These are phyloP conservation scores for Hydrotaea cyrtoneurina DNA, from an alignment of 2,888 invertebrate genomes.

Conservation along the genomic window DNA sequence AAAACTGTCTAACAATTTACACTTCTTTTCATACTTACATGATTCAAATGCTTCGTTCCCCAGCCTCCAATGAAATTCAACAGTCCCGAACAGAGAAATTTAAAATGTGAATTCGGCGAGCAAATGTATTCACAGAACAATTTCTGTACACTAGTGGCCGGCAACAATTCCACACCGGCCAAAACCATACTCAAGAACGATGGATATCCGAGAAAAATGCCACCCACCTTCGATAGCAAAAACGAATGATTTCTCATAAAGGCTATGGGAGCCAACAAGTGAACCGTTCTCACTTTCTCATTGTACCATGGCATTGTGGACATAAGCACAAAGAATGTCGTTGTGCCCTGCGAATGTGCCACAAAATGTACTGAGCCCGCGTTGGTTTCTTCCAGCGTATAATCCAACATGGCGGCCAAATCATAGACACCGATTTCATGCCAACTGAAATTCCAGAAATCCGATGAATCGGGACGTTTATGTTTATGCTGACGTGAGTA, in stretches of 20 bases:
- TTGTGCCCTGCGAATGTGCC: slow-evolving; percentile 86
- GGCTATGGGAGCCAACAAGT: slow-evolving; percentile 87
- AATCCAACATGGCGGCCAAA: slow-evolving; percentile 90
- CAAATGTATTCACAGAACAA: slow-evolving; percentile 82
- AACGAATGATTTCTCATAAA: slow-evolving; percentile 82
- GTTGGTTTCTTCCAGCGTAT: slow-evolving; percentile 83
- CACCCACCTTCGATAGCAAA: slow-evolving; percentile 80
- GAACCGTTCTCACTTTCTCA: slow-evolving; percentile 85
- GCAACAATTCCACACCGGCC: slow-evolving; percentile 84
- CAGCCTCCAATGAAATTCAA: slow-evolving; percentile 77
- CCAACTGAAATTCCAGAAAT: slow-evolving; percentile 86
- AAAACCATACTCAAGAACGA: slow-evolving; percentile 75
- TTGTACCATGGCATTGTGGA: slow-evolving; percentile 86
- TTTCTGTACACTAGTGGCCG: slow-evolving; percentile 79
- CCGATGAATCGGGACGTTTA: slow-evolving; percentile 81
- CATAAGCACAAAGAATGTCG: slow-evolving; percentile 87
- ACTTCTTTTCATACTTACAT: slow-evolving; percentile 78
- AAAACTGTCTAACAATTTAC: no score
- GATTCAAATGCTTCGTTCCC: slow-evolving; percentile 77
- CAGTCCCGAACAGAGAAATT: slow-evolving; percentile 75
- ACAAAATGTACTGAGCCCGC: slow-evolving; percentile 86
- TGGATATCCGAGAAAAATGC: slow-evolving; percentile 78
- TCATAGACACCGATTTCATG: slow-evolving; percentile 88
- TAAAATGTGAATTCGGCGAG: slow-evolving; percentile 81
- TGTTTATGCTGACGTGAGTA: slow-evolving; percentile 82